Evolutionary conservation across 2,797 vertebrate species (phyloP).

Genomic region (Natrix natrix): DNA sequence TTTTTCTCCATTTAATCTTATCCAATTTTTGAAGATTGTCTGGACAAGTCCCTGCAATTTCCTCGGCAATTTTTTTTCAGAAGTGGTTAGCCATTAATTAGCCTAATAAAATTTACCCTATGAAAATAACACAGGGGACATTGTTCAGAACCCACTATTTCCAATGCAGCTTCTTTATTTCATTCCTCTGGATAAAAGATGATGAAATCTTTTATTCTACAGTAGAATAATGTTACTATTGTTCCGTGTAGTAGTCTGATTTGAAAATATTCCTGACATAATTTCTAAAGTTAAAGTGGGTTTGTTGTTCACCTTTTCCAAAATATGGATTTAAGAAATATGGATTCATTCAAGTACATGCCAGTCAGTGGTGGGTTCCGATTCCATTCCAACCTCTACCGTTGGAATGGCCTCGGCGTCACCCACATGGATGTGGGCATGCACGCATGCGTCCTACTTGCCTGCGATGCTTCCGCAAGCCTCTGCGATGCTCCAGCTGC

Average conservation of each 20-base stretch:
- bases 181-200: not conserved
- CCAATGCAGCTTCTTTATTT: not conserved
- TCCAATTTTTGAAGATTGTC: not conserved
- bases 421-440: too few relatives aligned
- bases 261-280: not conserved
- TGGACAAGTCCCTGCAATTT: not conserved
- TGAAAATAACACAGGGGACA: not conserved
- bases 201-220: not conserved
- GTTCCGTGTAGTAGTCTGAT: not conserved
- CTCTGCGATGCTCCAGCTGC: too few relatives aligned
- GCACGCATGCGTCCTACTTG: too few relatives aligned
- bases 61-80: not conserved
- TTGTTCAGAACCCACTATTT: not conserved
- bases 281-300: not conserved
- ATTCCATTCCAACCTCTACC: too few relatives aligned
- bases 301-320: not conserved
- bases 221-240: not conserved
- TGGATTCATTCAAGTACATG: conserved; percentile 3
- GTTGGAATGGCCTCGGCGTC: too few relatives aligned
- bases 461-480: too few relatives aligned
- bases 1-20: not conserved
- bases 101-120: conserved; percentile 12
- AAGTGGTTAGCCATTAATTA: not conserved
- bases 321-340: not conserved
- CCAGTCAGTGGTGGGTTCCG: too few relatives aligned